Base-by-base conservation (phyloP, 1,140 invertebrate genomes). In the Lasioglossum albipes region DNA sequence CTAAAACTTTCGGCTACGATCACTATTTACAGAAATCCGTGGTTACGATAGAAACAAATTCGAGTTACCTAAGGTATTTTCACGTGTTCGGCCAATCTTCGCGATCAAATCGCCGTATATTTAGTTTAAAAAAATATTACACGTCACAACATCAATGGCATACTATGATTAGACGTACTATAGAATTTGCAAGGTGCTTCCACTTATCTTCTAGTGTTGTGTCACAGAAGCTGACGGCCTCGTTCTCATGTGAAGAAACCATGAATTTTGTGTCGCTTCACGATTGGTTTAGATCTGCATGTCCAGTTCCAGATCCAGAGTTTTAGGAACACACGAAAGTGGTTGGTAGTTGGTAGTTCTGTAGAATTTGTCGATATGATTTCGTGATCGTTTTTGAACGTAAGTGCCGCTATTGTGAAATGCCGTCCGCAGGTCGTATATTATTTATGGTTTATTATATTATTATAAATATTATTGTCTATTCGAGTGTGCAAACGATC, bases 121-220 rank as follows among this genome's bases (percentile, higher is more conserved):
- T 75, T 85, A 18, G 74, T 89, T 65, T 88, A 89, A 88, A 91
- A 89, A 89, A 88, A 88, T 86, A 90, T 89, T 90, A 92, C 92
- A 93, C 92, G 91, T 93, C 91, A 93, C 90, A 91, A 93, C 89
- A 92, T 90, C 87, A 90, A 92, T 88, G 85, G 85, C 85, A 90
- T 87, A 85, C 84, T 85, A 85, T 86, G 83, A 83, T 79, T 75
- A 77, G 54, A 77, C 41, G 75, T 76, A 77, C 52, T 66, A 72
- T 36, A 80, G 69, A 76, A 77, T 76, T 62, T 45, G 72, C 76
- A 75, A 67, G 61, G 67, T 62, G 67, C 45, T 79, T 74, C 52
- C 66, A 78, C 75, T 65, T 81, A 75, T 69, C 31, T 72, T 16
- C 2, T 66, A 7, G 10, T 68, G 42, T 52, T 64, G 62, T 64